These are phyloP conservation scores for Molothrus aeneus DNA, from an alignment of 2,797 vertebrate genomes.

Conservation along the genomic window DNA sequence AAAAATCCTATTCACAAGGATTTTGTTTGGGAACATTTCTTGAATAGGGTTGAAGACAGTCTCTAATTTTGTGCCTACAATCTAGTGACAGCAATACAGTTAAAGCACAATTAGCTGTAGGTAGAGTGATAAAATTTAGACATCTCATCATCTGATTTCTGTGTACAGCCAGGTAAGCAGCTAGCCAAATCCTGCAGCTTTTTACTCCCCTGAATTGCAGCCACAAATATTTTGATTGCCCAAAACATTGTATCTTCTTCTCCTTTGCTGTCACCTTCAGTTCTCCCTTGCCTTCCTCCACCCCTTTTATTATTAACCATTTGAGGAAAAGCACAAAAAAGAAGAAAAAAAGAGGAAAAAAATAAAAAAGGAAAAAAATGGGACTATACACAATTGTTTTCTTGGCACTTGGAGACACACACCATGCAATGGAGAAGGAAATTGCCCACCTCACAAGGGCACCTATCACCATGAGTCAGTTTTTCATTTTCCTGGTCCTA, in stretches of 20 bases:
- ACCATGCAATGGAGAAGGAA: not conserved
- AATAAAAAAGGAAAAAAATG: not conserved
- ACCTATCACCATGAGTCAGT: not conserved
- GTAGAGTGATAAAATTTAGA: not conserved
- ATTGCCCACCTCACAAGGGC: not conserved
- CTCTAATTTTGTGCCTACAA: not conserved
- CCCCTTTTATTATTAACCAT: not conserved
- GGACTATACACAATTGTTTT: not conserved
- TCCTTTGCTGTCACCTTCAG: not conserved
- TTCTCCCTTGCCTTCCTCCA: not conserved
- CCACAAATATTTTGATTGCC: not conserved
- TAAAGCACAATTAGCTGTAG: not conserved
- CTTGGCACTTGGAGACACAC: not conserved
- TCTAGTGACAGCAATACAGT: not conserved
- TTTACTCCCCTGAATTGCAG: conserved; percentile 5
- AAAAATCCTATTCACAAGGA: not conserved
- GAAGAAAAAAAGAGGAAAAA: not conserved
- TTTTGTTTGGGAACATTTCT: not conserved
- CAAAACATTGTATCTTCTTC: not conserved
- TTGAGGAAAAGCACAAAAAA: not conserved
- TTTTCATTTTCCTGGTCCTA: conserved; percentile 11
- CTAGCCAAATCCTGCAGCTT: not conserved
- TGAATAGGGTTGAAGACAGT: conserved; percentile 14
- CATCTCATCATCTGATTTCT: not conserved
- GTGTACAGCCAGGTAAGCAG: not conserved